A percentile compares a stretch with the other conserved stretches of the same genome.
These are phyloP conservation scores for Dipus sagitta DNA, from an alignment of 2,797 vertebrate genomes.

Conservation along the genomic window DNA sequence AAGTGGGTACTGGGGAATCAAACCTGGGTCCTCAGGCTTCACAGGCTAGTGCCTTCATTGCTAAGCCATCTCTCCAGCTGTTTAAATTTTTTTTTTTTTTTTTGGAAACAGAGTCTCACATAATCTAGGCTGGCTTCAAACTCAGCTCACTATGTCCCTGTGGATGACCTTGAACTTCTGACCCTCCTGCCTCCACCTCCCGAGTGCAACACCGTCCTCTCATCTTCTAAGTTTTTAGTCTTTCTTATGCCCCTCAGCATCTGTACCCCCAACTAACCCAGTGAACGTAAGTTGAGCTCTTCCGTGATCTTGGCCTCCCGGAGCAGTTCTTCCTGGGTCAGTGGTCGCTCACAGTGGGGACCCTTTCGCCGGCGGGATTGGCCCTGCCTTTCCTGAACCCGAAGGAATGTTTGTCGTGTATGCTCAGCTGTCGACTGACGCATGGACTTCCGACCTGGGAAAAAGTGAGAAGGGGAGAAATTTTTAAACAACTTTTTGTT, in stretches of 20 bases:
- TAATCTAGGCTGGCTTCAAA: too few species aligned
- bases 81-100: too few species aligned
- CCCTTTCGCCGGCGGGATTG: conserved; percentile 94
- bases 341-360: conserved; percentile 91
- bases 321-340: conserved; percentile 97
- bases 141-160: too few species aligned
- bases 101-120: too few species aligned
- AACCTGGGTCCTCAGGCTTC: too few species aligned
- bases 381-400: conserved; percentile 95
- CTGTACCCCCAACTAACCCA: conserved; percentile 88
- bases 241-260: neutral
- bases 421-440: conserved; percentile 97
- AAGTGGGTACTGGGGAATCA: too few species aligned
- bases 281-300: conserved; percentile 95
- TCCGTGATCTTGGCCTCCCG: conserved; percentile 96
- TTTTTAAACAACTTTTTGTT: too few species aligned
- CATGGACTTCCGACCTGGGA: conserved; percentile 95
- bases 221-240: neutral
- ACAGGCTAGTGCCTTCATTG: too few species aligned
- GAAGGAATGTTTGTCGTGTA: conserved; percentile 95
- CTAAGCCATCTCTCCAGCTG: too few species aligned
- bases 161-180: too few species aligned
- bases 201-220: neutral
- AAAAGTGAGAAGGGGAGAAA: neutral
- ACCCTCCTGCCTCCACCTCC: neutral